Evolutionary conservation across 1,140 invertebrate genomes (phyloP).

Genomic region (Microvelia longipes): DNA sequence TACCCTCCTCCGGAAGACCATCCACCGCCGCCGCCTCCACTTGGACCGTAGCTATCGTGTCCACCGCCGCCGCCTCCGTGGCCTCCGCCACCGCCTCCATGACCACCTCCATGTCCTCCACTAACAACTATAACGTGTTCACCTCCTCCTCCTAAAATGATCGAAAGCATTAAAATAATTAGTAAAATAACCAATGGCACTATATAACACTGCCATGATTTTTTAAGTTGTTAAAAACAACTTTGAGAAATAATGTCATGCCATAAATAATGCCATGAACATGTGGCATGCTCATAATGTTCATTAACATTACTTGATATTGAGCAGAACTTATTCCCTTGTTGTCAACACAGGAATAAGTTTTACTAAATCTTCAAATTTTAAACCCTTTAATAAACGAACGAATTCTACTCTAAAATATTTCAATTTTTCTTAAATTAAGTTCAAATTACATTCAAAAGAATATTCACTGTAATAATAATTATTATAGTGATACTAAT

Average conservation of each 20-base stretch:
- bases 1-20: constrained; percentile 19
- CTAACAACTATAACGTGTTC: constrained; percentile 13
- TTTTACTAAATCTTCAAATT: too few species aligned
- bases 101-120: constrained; percentile 9
- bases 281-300: too few species aligned
- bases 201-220: too few species aligned
- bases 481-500: too few species aligned
- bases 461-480: too few species aligned
- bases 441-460: too few species aligned
- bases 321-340: too few species aligned
- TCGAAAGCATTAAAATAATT: constrained; percentile 1
- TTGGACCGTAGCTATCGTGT: constrained; percentile 1
- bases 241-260: neutral
- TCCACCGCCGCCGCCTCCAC: neutral
- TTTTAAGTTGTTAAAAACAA: neutral
- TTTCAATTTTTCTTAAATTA: too few species aligned
- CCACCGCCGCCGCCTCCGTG: constrained; percentile 12
- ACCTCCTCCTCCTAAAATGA: neutral
- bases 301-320: too few species aligned
- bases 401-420: too few species aligned
- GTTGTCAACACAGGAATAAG: too few species aligned
- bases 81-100: constrained; percentile 8
- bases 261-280: neutral
- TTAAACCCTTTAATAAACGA: too few species aligned
- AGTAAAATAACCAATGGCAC: neutral